A percentile compares a stretch with the other conserved stretches of the same genome.
These are phyloP conservation scores for Reinhardtius hippoglossoides DNA, from an alignment of 2,113 vertebrate species.

Conservation along the genomic window DNA sequence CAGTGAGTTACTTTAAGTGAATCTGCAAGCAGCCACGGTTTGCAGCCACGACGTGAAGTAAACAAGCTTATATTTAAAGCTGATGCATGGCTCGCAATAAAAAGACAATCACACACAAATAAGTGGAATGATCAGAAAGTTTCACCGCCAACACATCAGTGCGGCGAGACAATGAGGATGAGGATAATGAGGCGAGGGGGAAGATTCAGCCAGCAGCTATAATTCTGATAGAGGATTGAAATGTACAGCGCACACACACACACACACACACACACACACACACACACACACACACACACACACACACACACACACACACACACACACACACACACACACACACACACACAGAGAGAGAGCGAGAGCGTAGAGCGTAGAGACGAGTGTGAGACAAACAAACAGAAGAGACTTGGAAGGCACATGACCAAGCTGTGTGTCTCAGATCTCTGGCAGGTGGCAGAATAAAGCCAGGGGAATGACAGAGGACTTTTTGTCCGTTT, in stretches of 20 bases:
- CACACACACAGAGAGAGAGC: conserved; percentile 19
- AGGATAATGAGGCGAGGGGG: conserved; percentile 55
- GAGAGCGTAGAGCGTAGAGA: too few species aligned
- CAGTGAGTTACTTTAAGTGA: background rate
- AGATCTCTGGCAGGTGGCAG: conserved; percentile 60
- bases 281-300: conserved; percentile 12
- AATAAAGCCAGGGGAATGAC: conserved; percentile 33
- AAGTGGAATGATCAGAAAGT: conserved; percentile 35
- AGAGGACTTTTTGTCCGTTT: conserved; percentile 51
- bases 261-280: conserved; percentile 15
- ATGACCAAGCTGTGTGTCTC: conserved; percentile 62
- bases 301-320: conserved; percentile 16
- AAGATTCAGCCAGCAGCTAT: conserved; percentile 48
- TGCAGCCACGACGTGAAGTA: conserved; percentile 19
- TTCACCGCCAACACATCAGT: conserved; percentile 37
- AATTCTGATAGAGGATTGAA: conserved; percentile 45
- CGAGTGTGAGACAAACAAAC: conserved; percentile 36
- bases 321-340: conserved; percentile 18
- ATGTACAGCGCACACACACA: conserved; percentile 17
- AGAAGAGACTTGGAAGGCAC: conserved; percentile 37
- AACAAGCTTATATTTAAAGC: conserved; percentile 30
- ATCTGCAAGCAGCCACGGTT: conserved; percentile 1
- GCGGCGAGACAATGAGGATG: conserved; percentile 40
- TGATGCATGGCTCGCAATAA: conserved; percentile 28
- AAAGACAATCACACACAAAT: conserved; percentile 34